Conservation (phyloP, 2,888 invertebrate species). For the Hirtodrosophila histrioides region DNA sequence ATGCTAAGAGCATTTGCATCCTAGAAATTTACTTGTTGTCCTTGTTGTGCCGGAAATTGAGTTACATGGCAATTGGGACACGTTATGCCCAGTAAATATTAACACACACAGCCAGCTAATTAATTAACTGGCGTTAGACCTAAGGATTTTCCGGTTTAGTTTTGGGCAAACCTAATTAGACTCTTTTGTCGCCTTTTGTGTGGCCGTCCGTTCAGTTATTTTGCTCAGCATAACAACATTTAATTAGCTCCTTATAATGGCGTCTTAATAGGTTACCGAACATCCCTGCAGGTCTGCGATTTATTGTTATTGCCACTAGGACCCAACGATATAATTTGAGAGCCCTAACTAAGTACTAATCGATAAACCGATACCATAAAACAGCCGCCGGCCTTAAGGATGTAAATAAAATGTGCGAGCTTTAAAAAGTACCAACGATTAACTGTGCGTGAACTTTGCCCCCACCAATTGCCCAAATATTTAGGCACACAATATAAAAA, state of each 20-base stretch:
- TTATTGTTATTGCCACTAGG: conserved; percentile 31
- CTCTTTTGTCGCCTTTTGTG: conserved; percentile 11
- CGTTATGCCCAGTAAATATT: conserved; percentile 64
- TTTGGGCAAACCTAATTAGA: conserved; percentile 29
- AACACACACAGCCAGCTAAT: conserved; percentile 39
- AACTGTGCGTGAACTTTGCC: background rate
- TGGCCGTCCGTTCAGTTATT: background rate
- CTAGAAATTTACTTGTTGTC: background rate
- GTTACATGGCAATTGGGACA: conserved; percentile 44
- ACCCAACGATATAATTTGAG: too few species aligned
- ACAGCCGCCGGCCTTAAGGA: too few species aligned
- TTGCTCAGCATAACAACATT: conserved; percentile 3
- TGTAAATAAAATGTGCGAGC: too few species aligned
- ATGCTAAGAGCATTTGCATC: conserved; percentile 4
- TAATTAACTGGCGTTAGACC: conserved; percentile 50
- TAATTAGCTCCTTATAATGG: conserved; percentile 41
- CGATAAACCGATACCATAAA: too few species aligned
- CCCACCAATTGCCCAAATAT: conserved; percentile 24
- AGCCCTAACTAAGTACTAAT: too few species aligned
- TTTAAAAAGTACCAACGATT: too few species aligned
- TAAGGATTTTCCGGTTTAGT: conserved; percentile 28
- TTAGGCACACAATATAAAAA: conserved; percentile 56
- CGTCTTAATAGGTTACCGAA: conserved; percentile 28
- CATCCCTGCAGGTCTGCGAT: conserved; percentile 11
- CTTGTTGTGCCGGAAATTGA: conserved; percentile 45